These are phyloP conservation scores for Octopus sinensis DNA, from an alignment of 1,140 invertebrate genomes.

Conservation along the genomic window DNA sequence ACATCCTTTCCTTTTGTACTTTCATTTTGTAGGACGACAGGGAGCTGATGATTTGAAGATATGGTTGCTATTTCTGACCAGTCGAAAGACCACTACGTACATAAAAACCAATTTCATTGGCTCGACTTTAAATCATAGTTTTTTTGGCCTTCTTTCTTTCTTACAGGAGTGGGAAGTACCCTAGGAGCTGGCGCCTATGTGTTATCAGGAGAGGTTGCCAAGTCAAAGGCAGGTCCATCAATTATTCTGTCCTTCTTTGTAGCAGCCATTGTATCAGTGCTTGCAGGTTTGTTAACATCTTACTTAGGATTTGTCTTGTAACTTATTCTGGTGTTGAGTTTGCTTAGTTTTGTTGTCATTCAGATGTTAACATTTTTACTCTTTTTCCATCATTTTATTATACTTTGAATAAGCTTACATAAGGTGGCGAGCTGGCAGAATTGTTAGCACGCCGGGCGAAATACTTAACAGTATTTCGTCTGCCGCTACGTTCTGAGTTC, in stretches of 20 bases:
- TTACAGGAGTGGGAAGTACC: slow-evolving; percentile 75
- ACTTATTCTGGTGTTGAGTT: too few relatives aligned
- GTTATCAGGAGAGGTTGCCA: slow-evolving; percentile 82
- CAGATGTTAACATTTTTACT: too few relatives aligned
- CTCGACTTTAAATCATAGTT: neutral
- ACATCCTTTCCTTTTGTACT: too few relatives aligned
- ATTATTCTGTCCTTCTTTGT: slow-evolving; percentile 84
- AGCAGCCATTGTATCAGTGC: slow-evolving; percentile 81
- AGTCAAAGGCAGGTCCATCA: slow-evolving; percentile 78
- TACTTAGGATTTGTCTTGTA: too few relatives aligned
- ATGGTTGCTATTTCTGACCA: neutral
- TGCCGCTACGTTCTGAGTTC: too few relatives aligned
- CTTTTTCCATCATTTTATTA: too few relatives aligned
- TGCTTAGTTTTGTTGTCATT: too few relatives aligned
- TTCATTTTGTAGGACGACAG: neutral
- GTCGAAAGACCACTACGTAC: neutral
- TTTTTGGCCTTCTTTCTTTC: slow-evolving; percentile 19
- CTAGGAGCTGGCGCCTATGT: slow-evolving; percentile 91
- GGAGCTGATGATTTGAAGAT: neutral
- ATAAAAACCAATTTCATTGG: neutral
- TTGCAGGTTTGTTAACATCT: slow-evolving; percentile 66
- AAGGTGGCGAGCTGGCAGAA: too few relatives aligned
- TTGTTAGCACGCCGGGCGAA: too few relatives aligned
- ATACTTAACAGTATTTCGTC: too few relatives aligned
- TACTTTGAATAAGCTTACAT: too few relatives aligned